These are phyloP conservation scores for Adelphocoris suturalis DNA, from an alignment of 2,888 invertebrate species.

Conservation along the genomic window DNA sequence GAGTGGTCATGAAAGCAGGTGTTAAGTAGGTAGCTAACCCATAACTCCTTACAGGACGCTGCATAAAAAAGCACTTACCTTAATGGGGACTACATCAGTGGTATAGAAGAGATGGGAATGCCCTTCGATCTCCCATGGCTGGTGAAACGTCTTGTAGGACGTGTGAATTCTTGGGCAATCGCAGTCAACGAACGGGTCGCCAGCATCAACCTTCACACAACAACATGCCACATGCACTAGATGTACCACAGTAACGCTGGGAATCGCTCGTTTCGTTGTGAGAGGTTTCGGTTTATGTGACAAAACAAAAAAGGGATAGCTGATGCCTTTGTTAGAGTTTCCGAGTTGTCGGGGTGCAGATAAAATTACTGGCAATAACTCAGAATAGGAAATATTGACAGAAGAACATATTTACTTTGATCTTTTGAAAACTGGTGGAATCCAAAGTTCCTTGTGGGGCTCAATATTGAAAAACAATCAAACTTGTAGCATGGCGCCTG, in stretches of 20 bases:
- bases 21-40: neutral
- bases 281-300: neutral
- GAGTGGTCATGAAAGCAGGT: no score
- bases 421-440: no score
- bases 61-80: constrained; percentile 78
- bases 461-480: no score
- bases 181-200: constrained; percentile 72
- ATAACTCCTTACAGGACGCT: neutral
- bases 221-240: constrained; percentile 73
- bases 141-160: constrained; percentile 83
- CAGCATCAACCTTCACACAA: constrained; percentile 73
- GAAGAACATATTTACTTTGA: no score
- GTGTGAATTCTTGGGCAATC: constrained; percentile 79
- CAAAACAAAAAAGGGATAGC: neutral
- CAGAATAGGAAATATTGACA: no score
- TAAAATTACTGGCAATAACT: no score
- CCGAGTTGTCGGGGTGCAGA: neutral
- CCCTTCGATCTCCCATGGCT: constrained; percentile 85
- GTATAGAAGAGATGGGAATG: constrained; percentile 80
- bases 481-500: no score
- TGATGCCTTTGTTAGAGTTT: neutral
- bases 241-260: constrained; percentile 75
- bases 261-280: constrained; percentile 78
- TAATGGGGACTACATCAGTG: constrained; percentile 81
- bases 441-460: no score